Conservation (phyloP, 37 sponge, comb jelly and placozoan species). For the Oopsacas minuta region DNA sequence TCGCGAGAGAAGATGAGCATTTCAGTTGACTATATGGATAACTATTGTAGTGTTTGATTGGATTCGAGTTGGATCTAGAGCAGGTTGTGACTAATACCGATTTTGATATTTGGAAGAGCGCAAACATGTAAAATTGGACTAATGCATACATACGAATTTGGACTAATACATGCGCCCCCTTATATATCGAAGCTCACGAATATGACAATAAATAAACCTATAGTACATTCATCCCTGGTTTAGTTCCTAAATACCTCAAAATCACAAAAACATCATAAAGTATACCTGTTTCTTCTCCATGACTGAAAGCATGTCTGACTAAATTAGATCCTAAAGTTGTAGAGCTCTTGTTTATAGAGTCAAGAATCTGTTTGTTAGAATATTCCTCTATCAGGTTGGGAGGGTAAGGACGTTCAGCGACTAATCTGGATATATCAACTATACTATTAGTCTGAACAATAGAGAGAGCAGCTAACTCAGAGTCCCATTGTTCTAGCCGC, state of each 20-base stretch:
- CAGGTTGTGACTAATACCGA: too few species aligned
- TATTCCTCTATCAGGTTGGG: not conserved
- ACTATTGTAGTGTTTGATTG: too few species aligned
- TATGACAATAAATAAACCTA: too few species aligned
- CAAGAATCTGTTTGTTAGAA: not conserved
- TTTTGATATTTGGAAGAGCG: too few species aligned
- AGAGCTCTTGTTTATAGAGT: not conserved
- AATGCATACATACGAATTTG: too few species aligned
- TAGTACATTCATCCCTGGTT: not conserved
- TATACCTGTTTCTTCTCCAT: not conserved
- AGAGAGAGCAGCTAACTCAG: not conserved
- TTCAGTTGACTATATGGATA: too few species aligned
- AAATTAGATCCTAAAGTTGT: not conserved
- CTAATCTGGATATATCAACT: not conserved
- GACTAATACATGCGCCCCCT: not conserved
- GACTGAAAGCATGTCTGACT: not conserved
- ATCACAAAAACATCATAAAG: too few species aligned
- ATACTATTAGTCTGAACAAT: constrained; percentile 13
- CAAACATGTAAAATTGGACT: too few species aligned
- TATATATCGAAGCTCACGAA: too few species aligned
- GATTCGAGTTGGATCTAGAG: too few species aligned
- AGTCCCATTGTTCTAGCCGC: not conserved
- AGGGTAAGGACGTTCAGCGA: not conserved
- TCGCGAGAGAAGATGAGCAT: too few species aligned
- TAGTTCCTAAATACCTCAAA: too few species aligned